These are phyloP conservation scores for Andrena praecox DNA, from an alignment of 2,888 invertebrate genomes.

Conservation along the genomic window DNA sequence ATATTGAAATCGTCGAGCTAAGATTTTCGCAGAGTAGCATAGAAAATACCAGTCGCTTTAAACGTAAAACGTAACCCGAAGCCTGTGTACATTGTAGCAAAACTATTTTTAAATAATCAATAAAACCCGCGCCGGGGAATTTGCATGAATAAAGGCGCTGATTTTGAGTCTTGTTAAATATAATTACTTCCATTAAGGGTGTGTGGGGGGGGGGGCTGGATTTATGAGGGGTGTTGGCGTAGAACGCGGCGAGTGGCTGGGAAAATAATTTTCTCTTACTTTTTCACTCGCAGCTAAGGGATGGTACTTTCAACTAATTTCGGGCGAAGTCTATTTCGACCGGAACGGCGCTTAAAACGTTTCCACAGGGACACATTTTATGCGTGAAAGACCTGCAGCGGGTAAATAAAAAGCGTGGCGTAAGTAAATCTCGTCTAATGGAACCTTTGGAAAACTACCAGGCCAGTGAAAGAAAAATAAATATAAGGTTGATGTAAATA, in stretches of 20 bases:
- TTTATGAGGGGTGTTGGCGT: conserved; percentile 25
- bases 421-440: conserved; percentile 47
- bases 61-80: background rate
- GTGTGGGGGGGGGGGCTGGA: background rate
- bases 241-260: conserved; percentile 20
- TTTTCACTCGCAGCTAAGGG: conserved; percentile 22
- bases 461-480: background rate
- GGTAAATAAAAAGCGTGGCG: conserved; percentile 32
- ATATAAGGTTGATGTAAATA: background rate
- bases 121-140: background rate
- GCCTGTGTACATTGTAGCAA: background rate
- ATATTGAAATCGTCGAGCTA: no score
- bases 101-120: conserved; percentile 22
- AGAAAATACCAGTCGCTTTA: background rate
- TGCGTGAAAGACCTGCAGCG: conserved; percentile 15
- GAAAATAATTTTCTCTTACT: conserved; percentile 48
- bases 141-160: conserved; percentile 18
- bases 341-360: conserved; percentile 38
- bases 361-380: conserved; percentile 27
- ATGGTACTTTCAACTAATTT: conserved; percentile 34
- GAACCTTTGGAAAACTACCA: conserved; percentile 22
- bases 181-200: conserved; percentile 47
- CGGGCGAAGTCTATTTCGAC: conserved; percentile 28
- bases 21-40: no score
- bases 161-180: conserved; percentile 46